Evolutionary conservation across 1,140 invertebrate genomes (phyloP).

Genomic region (Drosophila eugracilis): DNA sequence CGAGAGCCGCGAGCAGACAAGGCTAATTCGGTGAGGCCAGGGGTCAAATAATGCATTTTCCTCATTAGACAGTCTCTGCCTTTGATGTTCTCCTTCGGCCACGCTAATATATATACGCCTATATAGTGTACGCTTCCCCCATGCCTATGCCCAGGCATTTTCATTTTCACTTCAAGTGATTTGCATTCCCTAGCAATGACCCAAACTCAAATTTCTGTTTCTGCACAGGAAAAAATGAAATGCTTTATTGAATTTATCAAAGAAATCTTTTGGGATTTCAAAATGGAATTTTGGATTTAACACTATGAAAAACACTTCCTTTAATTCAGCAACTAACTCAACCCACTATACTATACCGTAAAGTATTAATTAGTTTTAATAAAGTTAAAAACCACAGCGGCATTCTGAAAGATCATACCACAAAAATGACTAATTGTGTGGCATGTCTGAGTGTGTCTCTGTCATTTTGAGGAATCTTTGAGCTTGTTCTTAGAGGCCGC

Average conservation of each 20-base stretch:
- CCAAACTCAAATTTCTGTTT: slow-evolving; percentile 12
- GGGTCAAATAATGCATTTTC: slow-evolving; percentile 73
- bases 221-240: slow-evolving; percentile 17
- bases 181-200: slow-evolving; percentile 53
- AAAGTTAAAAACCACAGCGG: neutral
- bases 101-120: slow-evolving; percentile 1
- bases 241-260: neutral
- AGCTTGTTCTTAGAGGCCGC: slow-evolving; percentile 28
- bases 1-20: slow-evolving; percentile 11
- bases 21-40: slow-evolving; percentile 52
- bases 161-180: slow-evolving; percentile 67
- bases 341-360: no score
- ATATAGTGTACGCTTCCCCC: slow-evolving; percentile 10
- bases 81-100: slow-evolving; percentile 63
- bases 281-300: neutral
- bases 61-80: slow-evolving; percentile 58
- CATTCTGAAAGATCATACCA: neutral
- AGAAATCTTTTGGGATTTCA: neutral
- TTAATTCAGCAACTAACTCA: no score
- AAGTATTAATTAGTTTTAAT: no score
- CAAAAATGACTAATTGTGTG: slow-evolving; percentile 29
- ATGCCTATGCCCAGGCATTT: slow-evolving; percentile 1
- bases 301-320: no score
- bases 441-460: neutral
- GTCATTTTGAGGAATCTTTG: slow-evolving; percentile 17